Percentiles rank a stretch among this genome's conserved stretches.
Conservation (phyloP, 2,113 vertebrate genomes). For the Picathartes gymnocephalus region DNA sequence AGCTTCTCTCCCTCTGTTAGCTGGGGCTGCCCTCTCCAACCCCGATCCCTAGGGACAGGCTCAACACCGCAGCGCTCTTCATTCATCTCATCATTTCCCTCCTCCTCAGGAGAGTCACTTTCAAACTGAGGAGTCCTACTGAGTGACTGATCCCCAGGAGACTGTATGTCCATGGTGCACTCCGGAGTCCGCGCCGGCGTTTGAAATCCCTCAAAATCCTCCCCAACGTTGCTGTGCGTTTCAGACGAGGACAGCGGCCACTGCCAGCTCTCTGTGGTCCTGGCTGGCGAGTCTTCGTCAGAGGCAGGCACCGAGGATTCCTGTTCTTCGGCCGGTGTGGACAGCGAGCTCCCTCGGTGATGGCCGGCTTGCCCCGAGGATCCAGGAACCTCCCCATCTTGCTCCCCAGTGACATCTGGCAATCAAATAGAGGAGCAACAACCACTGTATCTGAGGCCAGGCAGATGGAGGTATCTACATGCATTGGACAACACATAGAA, state of each 20-base stretch:
- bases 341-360: slow-evolving; percentile 69
- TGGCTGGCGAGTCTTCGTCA: slow-evolving; percentile 70
- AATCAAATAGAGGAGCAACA: slow-evolving; percentile 77
- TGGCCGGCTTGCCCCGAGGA: slow-evolving; percentile 67
- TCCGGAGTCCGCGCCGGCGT: slow-evolving; percentile 68
- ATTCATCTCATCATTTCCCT: slow-evolving; percentile 71
- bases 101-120: slow-evolving; percentile 74
- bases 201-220: slow-evolving; percentile 75
- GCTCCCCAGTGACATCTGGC: slow-evolving; percentile 75
- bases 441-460: slow-evolving; percentile 76
- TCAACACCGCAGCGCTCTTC: slow-evolving; percentile 71
- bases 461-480: slow-evolving; percentile 74
- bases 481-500: slow-evolving; percentile 75
- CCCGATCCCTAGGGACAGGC: slow-evolving; percentile 72
- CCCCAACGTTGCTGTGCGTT: slow-evolving; percentile 72
- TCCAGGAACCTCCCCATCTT: slow-evolving; percentile 75
- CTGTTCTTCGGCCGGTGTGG: slow-evolving; percentile 69
- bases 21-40: slow-evolving; percentile 73
- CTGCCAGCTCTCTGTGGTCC: slow-evolving; percentile 73
- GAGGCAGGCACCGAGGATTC: slow-evolving; percentile 70
- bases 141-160: slow-evolving; percentile 69
- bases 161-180: slow-evolving; percentile 70
- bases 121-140: slow-evolving; percentile 75
- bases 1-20: slow-evolving; percentile 72
- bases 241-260: slow-evolving; percentile 70